Evolutionary conservation across 2,888 invertebrate genomes (phyloP), one percentile per base, ranked within the genome.

Genomic region (Noctua janthe): DNA sequence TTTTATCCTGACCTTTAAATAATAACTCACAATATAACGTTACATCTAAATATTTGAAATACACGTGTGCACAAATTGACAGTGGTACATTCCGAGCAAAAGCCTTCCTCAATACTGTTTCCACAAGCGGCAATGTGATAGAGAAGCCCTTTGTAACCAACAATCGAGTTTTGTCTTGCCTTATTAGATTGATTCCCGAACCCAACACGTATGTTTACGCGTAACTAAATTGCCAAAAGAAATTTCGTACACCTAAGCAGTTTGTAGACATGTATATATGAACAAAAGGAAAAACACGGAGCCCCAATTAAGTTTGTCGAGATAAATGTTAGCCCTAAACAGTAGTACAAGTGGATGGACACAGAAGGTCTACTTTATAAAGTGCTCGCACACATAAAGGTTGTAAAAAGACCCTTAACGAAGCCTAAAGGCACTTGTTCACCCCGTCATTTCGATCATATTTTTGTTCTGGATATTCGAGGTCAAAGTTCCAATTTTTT

Each of bases 301-400:
- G 92, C 88, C 91, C 92, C 94, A 96, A 95, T 95, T 95, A 95
- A 95, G 93, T 95, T 90, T 82, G 91, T 87, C 87, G 92, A 94
- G 94, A 95, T 94, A 94, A 95, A 96, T 95, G 94, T 92, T 91
- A 89, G 91, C 84, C 92, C 92, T 94, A 93, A 94, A 93, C 90
- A 90, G 59, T 62, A 17, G 8, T 6, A 49, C 23, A 8, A 20
- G 39, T 35, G 54, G 13, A 23, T 39, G 29, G 17, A 2, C 2
- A 3, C 78, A 81, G 54, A 81, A 84, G 81, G 59, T 54, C 8
- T 0, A 23, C 20, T 59, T 6, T 17, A 6, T 11, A 29, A 35
- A 69, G 15, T 5, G 4, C 13, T 13, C 13, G 2, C 17, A 17
- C 8, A 80, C 11, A n/a, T 11, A 29, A 29, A 29, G 29, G 29